phyloP scores from a whole-genome alignment of 2,888 invertebrate genomes.

The Meiosimyza decipiens region DNA sequence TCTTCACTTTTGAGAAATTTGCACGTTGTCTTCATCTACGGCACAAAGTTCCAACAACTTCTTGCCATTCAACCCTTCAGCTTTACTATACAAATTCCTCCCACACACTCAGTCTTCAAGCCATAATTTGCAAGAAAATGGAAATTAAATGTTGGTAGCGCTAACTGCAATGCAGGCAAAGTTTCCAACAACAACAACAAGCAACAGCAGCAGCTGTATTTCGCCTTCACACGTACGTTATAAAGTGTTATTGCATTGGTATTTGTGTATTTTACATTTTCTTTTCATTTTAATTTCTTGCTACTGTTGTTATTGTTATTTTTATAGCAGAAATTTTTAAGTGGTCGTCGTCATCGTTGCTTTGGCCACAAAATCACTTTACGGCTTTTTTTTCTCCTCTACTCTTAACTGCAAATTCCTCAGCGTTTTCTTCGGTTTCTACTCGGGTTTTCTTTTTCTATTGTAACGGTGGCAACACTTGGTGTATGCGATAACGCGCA shows the following conservation, averaged over 20 bases:
- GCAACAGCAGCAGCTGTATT: neutral
- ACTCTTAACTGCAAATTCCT: conserved; percentile 16
- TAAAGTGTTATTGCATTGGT: conserved; percentile 22
- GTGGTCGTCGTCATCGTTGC: conserved; percentile 18
- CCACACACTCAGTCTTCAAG: conserved; percentile 13
- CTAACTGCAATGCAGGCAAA: conserved; percentile 55
- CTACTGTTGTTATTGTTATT: neutral
- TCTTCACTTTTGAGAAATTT: conserved; percentile 16
- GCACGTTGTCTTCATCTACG: neutral
- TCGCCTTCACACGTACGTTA: conserved; percentile 23
- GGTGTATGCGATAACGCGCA: conserved; percentile 15
- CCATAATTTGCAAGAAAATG: conserved; percentile 51
- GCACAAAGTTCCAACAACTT: neutral
- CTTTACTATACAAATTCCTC: neutral
- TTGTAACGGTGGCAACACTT: neutral
- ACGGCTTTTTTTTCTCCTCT: conserved; percentile 8
- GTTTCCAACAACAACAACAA: conserved; percentile 7
- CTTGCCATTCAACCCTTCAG: conserved; percentile 4
- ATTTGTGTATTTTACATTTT: conserved; percentile 21
- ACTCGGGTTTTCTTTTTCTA: neutral
- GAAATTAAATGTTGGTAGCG: conserved; percentile 47
- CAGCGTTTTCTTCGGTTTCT: conserved; percentile 26
- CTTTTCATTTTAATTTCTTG: neutral
- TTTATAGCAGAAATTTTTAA: conserved; percentile 19
- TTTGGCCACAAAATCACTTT: conserved; percentile 31